Evolutionary conservation across 2,888 invertebrate species (phyloP).

Genomic region (Pseudoips prasinana): DNA sequence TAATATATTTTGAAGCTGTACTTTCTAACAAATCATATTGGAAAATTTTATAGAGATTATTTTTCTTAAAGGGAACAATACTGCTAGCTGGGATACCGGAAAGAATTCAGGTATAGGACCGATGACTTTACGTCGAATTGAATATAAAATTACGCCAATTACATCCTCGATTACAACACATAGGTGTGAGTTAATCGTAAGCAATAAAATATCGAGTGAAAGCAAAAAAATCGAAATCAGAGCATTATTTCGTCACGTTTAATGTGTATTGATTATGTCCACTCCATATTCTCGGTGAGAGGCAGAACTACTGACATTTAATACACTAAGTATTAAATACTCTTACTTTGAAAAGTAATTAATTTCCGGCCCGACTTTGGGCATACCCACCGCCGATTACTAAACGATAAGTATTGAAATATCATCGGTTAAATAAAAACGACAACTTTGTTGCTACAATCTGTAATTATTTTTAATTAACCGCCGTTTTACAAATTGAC

Average conservation of each 20-base stretch:
- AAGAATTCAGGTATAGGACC: no score
- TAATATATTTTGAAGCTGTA: no score
- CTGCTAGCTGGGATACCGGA: no score
- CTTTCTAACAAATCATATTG: no score
- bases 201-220: constrained; percentile 26
- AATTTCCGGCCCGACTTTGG: constrained; percentile 10
- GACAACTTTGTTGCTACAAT: constrained; percentile 4
- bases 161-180: neutral
- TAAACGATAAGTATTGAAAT: constrained; percentile 6
- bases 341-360: constrained; percentile 20
- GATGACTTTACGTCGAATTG: no score
- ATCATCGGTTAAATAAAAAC: constrained; percentile 9
- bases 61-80: no score
- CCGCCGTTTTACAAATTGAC: neutral
- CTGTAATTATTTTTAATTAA: constrained; percentile 11
- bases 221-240: constrained; percentile 36
- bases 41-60: no score
- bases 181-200: neutral
- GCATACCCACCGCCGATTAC: constrained; percentile 2
- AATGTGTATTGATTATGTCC: constrained; percentile 29
- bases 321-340: neutral
- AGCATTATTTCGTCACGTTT: constrained; percentile 40
- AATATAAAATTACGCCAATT: no score
- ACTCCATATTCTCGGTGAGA: constrained; percentile 26
- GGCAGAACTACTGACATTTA: constrained; percentile 34